phyloP scores from a whole-genome alignment of 2,113 vertebrate species.

The Peromyscus californicus region DNA sequence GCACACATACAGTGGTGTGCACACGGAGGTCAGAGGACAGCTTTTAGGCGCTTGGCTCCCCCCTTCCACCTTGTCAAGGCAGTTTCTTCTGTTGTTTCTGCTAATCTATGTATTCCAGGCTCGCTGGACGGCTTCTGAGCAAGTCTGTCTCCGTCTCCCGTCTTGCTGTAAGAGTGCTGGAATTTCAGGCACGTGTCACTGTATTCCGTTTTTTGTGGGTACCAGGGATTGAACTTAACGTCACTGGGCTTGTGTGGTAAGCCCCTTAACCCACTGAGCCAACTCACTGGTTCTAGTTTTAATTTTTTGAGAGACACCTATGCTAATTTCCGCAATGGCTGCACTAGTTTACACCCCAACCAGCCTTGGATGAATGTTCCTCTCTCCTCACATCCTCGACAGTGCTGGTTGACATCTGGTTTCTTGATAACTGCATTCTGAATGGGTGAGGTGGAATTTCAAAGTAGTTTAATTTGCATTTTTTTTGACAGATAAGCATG shows the following conservation, averaged over 20 bases:
- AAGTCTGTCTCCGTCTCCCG: neutral
- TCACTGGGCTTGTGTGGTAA: neutral
- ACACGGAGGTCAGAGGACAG: neutral
- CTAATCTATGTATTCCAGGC: neutral
- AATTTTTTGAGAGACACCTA: neutral
- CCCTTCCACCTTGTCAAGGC: neutral
- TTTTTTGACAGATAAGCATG: neutral
- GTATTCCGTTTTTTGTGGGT: neutral
- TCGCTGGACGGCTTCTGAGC: neutral
- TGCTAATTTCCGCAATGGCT: neutral
- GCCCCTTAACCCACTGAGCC: neutral
- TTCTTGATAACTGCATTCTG: neutral
- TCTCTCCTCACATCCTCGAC: neutral
- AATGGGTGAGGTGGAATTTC: neutral
- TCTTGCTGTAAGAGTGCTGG: neutral
- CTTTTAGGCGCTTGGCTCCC: neutral
- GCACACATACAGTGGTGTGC: neutral
- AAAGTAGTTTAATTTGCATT: neutral
- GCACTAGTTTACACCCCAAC: neutral
- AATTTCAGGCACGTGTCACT: neutral
- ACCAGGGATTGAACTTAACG: neutral
- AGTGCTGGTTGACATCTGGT: too few relatives aligned
- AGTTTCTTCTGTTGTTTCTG: neutral
- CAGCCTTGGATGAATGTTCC: too few relatives aligned
- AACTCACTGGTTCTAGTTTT: neutral